Conservation (phyloP, 2,888 invertebrate species). For the Megamerina dolium region DNA sequence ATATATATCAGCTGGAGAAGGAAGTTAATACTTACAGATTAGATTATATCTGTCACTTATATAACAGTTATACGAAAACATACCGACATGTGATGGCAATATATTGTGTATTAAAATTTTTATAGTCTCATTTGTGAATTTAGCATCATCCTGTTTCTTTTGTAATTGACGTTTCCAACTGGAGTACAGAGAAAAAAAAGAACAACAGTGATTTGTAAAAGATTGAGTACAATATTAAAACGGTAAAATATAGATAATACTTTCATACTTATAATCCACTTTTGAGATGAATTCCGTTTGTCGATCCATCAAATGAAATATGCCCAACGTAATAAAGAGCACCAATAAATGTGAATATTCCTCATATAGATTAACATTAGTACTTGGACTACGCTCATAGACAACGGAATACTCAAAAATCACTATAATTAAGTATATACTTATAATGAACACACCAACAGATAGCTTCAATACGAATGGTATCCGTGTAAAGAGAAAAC, state of each 20-base stretch:
- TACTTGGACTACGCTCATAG: slow-evolving; percentile 59
- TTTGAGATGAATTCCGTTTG: slow-evolving; percentile 86
- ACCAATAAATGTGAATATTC: slow-evolving; percentile 68
- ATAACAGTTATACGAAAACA: slow-evolving; percentile 33
- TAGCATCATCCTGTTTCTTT: slow-evolving; percentile 78
- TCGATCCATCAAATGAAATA: slow-evolving; percentile 78
- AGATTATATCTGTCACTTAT: background rate
- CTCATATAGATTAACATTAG: slow-evolving; percentile 64
- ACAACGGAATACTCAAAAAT: slow-evolving; percentile 55
- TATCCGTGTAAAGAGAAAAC: slow-evolving; percentile 78
- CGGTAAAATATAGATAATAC: background rate
- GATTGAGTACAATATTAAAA: background rate
- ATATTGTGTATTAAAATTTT: slow-evolving; percentile 87
- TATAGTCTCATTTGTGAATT: slow-evolving; percentile 80
- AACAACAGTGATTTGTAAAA: background rate
- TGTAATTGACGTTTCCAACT: slow-evolving; percentile 66
- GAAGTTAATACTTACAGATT: too few relatives aligned
- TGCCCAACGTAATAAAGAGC: slow-evolving; percentile 66
- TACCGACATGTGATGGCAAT: slow-evolving; percentile 86
- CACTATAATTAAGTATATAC: slow-evolving; percentile 64
- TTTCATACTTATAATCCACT: slow-evolving; percentile 67
- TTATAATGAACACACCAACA: slow-evolving; percentile 60
- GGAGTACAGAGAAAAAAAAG: slow-evolving; percentile 8
- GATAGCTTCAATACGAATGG: slow-evolving; percentile 76
- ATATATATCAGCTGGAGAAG: slow-evolving; percentile 67